phyloP scores from a whole-genome alignment of 1,140 invertebrate species.

The Apis dorsata region DNA sequence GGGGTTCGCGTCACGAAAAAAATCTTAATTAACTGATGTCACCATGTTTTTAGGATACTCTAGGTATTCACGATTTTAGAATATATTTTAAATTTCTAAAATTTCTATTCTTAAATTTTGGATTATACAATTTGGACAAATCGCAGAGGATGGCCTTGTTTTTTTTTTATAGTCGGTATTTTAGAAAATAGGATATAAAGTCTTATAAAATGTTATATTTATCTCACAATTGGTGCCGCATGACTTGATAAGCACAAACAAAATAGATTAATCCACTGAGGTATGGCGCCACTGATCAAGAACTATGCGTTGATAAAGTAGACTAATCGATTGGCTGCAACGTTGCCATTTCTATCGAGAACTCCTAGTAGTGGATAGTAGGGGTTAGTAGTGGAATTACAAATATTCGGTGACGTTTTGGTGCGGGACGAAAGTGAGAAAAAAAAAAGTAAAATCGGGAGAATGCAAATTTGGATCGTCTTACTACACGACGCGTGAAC shows the following conservation, averaged over 20 bases:
- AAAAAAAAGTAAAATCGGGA: conserved; percentile 43
- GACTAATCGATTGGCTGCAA: conserved; percentile 58
- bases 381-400: conserved; percentile 19
- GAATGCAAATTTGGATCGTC: conserved; percentile 37
- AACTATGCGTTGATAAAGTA: conserved; percentile 54
- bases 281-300: conserved; percentile 47
- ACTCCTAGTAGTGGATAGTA: background rate
- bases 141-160: no score
- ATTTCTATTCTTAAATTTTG: no score
- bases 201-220: no score
- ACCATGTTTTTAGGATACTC: no score
- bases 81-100: no score
- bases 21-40: no score
- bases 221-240: background rate
- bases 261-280: background rate
- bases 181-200: no score
- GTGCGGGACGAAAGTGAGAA: conserved; percentile 52
- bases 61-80: no score
- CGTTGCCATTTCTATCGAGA: conserved; percentile 58
- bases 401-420: conserved; percentile 53
- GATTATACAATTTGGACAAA: no score
- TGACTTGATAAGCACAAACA: no score
- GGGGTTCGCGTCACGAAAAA: no score
- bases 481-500: conserved; percentile 56
- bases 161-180: no score